Conservation (phyloP, 2,113 vertebrate genomes). For the Zootoca vivipara region DNA sequence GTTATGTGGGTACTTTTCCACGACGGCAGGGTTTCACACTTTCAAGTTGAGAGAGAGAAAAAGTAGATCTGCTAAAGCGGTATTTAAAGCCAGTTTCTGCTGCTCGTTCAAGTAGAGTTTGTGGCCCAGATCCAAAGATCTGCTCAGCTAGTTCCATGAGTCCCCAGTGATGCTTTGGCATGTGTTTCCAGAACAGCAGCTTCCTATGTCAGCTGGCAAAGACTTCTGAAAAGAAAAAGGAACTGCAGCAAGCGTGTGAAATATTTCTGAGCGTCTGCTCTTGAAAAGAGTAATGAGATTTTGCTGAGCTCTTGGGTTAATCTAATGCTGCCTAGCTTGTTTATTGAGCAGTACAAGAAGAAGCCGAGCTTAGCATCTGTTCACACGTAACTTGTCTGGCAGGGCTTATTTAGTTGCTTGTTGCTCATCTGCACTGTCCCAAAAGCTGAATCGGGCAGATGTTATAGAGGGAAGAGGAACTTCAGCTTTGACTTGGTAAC, state of each 20-base stretch:
- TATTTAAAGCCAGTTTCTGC: slow-evolving; percentile 51
- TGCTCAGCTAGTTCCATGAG: not conserved
- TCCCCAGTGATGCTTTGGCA: not conserved
- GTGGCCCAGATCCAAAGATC: not conserved
- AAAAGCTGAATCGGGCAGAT: not conserved
- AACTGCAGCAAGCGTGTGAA: not conserved
- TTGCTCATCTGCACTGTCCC: not conserved
- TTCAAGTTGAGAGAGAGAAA: not conserved
- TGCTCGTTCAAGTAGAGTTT: slow-evolving; percentile 22
- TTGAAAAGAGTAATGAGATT: not conserved
- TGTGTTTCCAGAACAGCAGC: not conserved
- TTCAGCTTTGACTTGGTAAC: not conserved
- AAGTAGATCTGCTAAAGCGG: not conserved
- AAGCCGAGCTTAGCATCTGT: rapidly evolving
- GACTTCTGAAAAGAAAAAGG: not conserved
- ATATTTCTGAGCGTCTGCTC: not conserved
- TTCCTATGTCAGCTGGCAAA: not conserved
- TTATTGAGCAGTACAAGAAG: rapidly evolving
- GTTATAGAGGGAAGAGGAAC: not conserved
- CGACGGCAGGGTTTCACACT: not conserved
- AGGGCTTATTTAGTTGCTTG: rapidly evolving
- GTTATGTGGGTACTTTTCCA: slow-evolving; percentile 71
- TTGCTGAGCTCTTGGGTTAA: not conserved
- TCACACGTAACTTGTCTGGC: rapidly evolving
- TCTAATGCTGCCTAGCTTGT: not conserved